These are phyloP conservation scores for Apaloderma vittatum DNA, from an alignment of 2,113 vertebrate species.

Conservation along the genomic window DNA sequence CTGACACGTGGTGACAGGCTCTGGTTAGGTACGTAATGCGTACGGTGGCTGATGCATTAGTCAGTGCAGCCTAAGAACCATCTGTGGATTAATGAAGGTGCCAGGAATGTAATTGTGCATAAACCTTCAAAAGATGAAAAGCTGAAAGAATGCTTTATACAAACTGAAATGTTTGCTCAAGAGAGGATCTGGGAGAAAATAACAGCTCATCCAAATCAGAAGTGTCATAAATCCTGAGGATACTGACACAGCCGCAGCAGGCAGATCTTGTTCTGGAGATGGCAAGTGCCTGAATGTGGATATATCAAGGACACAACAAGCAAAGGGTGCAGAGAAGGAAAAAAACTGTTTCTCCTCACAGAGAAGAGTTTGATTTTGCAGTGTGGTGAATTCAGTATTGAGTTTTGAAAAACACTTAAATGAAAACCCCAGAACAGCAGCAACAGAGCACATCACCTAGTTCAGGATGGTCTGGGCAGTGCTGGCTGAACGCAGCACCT, in stretches of 20 bases:
- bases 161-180: conserved; percentile 39
- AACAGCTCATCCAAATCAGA: neutral
- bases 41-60: neutral
- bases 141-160: conserved; percentile 38
- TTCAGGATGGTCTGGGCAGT: neutral
- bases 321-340: neutral
- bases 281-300: neutral
- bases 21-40: neutral
- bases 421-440: neutral
- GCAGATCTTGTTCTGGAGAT: neutral
- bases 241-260: neutral
- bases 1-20: neutral
- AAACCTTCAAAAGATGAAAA: conserved; percentile 59
- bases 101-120: conserved; percentile 44
- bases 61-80: conserved; percentile 7
- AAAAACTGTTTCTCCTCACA: neutral
- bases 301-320: neutral
- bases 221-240: neutral
- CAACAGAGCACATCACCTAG: fast-evolving
- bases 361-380: neutral
- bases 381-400: neutral
- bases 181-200: neutral
- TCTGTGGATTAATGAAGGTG: conserved; percentile 37
- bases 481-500: neutral
- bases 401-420: neutral